Evolutionary conservation across 2,888 invertebrate species (phyloP).

Genomic region (Sympetrum striolatum): DNA sequence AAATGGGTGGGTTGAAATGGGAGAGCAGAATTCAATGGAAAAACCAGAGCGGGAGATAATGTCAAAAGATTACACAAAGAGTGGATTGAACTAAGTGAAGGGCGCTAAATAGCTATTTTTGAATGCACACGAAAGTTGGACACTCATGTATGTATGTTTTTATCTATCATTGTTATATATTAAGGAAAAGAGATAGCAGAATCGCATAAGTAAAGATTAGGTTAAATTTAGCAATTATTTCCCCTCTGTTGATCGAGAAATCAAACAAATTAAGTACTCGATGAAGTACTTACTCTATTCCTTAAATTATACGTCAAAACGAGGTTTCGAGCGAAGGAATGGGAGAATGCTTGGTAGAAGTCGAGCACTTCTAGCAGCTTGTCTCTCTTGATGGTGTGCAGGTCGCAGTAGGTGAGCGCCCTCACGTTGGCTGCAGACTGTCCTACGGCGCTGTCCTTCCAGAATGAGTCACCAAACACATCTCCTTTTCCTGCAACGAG

Average conservation of each 20-base stretch:
- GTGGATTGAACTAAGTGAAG: no score
- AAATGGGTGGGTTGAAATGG: no score
- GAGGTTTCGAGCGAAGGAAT: constrained; percentile 97
- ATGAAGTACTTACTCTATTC: constrained; percentile 77
- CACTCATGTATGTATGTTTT: no score
- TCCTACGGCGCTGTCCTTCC: constrained; percentile 96
- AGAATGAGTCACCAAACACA: constrained; percentile 99
- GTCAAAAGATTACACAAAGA: no score
- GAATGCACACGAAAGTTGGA: no score
- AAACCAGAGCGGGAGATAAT: no score
- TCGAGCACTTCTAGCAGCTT: constrained; percentile 94
- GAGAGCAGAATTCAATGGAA: no score
- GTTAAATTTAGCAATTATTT: no score
- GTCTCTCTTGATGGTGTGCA: constrained; percentile 98
- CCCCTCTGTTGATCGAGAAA: background rate
- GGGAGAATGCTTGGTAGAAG: constrained; percentile 99
- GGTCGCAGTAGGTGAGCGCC: constrained; percentile 98
- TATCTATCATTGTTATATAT: no score
- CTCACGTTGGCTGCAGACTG: constrained; percentile 99
- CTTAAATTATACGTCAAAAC: constrained; percentile 97
- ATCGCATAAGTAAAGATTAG: background rate
- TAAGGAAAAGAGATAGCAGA: background rate
- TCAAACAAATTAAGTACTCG: background rate
- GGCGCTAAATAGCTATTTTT: no score
- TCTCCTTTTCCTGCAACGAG: constrained; percentile 87